Conservation (phyloP, 2,797 vertebrate species). For the Odontamblyopus rebecca region DNA sequence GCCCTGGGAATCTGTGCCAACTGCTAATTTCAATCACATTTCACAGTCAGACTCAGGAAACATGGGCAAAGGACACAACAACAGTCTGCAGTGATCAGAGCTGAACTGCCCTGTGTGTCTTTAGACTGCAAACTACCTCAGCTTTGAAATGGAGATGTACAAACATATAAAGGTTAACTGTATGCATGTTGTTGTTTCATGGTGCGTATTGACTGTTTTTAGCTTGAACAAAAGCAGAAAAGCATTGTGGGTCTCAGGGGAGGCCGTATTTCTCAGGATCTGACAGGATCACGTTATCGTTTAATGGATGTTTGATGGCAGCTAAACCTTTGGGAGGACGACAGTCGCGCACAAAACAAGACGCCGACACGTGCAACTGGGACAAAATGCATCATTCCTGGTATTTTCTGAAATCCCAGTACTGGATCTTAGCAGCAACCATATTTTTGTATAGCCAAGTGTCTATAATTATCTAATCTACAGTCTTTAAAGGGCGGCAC, state of each 20-base stretch:
- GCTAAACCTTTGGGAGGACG: neutral
- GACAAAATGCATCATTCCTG: neutral
- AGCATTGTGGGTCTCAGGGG: neutral
- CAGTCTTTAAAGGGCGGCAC: neutral
- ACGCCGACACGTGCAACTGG: neutral
- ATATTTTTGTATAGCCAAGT: too few species aligned
- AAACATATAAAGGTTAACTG: too few species aligned
- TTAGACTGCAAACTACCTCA: neutral
- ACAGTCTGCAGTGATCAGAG: neutral
- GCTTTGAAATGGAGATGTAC: neutral
- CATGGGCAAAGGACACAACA: neutral
- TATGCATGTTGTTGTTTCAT: neutral
- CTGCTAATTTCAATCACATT: neutral
- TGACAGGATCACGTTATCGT: constrained; percentile 7
- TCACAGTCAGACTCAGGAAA: too few species aligned
- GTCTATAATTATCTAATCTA: neutral
- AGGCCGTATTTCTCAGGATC: neutral
- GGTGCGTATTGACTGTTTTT: constrained; percentile 4
- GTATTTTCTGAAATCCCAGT: neutral
- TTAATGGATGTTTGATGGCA: constrained; percentile 1
- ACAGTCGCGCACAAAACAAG: constrained; percentile 12
- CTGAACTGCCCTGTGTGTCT: neutral
- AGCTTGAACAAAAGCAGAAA: constrained; percentile 5
- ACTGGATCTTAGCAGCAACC: neutral
- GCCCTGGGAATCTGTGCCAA: neutral